These are phyloP conservation scores for Gambusia affinis DNA, from an alignment of 2,113 vertebrate species.

Conservation along the genomic window DNA sequence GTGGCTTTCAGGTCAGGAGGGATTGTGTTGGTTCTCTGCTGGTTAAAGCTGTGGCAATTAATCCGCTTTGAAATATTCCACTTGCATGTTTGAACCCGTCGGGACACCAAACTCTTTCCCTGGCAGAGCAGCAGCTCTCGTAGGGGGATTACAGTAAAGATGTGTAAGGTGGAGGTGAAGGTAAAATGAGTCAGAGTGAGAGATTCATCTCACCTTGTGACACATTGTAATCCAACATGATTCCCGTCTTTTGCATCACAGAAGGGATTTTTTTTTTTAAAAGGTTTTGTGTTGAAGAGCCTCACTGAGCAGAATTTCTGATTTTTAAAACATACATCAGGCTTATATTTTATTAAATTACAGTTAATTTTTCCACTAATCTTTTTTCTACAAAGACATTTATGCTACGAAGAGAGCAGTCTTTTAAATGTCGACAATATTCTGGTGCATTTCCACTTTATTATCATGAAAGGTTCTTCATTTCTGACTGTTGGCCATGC, in stretches of 20 bases:
- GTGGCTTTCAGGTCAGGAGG: background rate
- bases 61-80: conserved; percentile 2
- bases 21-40: background rate
- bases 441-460: background rate
- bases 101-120: background rate
- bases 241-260: background rate
- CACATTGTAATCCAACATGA: background rate
- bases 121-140: background rate
- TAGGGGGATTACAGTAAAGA: background rate
- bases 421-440: too few relatives aligned
- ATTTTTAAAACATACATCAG: background rate
- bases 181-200: conserved; percentile 1
- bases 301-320: background rate
- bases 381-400: background rate
- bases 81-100: conserved; percentile 4
- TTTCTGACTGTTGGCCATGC: background rate
- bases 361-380: background rate
- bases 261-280: background rate
- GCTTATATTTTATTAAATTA: background rate
- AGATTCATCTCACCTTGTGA: background rate
- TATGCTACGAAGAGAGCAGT: background rate
- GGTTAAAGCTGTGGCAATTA: background rate
- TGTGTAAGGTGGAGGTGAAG: conserved; percentile 11
- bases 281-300: background rate
- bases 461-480: background rate